Conservation (phyloP, 1,140 invertebrate species). For the Calephelis virginiensis region DNA sequence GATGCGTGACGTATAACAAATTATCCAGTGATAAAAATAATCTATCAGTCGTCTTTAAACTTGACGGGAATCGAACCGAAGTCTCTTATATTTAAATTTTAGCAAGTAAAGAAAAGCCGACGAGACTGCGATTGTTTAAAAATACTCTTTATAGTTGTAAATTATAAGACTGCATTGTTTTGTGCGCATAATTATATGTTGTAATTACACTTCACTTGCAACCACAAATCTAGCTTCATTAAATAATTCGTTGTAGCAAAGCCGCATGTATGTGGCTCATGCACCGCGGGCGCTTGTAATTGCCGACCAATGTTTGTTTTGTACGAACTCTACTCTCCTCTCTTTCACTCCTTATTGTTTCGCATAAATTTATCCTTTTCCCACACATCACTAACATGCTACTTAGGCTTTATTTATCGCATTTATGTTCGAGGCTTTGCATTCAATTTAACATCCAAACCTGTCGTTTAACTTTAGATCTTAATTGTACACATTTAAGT, state of each 20-base stretch:
- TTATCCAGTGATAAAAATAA: too few species aligned
- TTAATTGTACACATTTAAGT: conserved; percentile 28
- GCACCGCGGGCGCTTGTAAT: conserved; percentile 64
- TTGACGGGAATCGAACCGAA: too few species aligned
- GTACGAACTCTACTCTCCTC: conserved; percentile 51
- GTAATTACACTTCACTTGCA: background rate
- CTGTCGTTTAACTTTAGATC: conserved; percentile 26
- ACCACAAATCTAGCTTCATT: conserved; percentile 12
- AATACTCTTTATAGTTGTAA: too few species aligned
- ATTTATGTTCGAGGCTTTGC: conserved; percentile 35
- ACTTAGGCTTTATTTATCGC: conserved; percentile 65
- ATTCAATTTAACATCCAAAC: conserved; percentile 30
- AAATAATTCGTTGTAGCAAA: conserved; percentile 40
- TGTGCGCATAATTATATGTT: background rate
- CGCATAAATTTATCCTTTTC: conserved; percentile 31
- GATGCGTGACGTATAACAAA: too few species aligned
- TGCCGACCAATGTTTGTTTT: conserved; percentile 70
- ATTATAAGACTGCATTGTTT: too few species aligned
- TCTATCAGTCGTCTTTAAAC: too few species aligned
- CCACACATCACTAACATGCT: conserved; percentile 39
- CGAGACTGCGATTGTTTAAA: background rate
- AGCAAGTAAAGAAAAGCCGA: too few species aligned
- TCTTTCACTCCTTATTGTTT: conserved; percentile 25
- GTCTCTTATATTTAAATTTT: too few species aligned
- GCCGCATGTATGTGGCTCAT: conserved; percentile 40